phyloP scores from a whole-genome alignment of 2,113 vertebrate genomes.

The Hiodon tergisus region DNA sequence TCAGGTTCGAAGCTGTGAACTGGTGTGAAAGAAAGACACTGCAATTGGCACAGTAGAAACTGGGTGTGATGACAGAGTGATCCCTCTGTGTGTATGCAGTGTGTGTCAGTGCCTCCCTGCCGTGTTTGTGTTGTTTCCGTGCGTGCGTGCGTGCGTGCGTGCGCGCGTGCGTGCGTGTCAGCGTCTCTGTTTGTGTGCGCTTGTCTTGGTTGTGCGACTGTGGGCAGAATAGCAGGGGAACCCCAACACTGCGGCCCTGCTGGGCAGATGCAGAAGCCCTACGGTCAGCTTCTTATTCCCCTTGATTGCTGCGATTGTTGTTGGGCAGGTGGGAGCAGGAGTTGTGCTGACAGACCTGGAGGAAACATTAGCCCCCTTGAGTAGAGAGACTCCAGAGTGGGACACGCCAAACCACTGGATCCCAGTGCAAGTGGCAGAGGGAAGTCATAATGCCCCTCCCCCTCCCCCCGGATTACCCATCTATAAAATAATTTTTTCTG shows the following conservation, averaged over 20 bases:
- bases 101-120: neutral
- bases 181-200: neutral
- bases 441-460: too few species aligned
- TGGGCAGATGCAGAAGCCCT: neutral
- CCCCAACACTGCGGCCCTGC: neutral
- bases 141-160: neutral
- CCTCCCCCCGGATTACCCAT: too few species aligned
- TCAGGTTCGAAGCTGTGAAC: too few species aligned
- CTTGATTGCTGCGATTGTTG: neutral
- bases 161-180: neutral
- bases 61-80: neutral
- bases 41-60: neutral
- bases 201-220: neutral
- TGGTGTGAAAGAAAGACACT: neutral
- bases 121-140: neutral
- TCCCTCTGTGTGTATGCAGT: neutral
- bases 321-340: neutral
- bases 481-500: too few species aligned
- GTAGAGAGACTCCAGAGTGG: neutral
- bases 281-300: neutral
- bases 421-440: too few species aligned
- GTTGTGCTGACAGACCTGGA: neutral
- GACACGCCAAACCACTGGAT: too few species aligned
- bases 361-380: neutral
- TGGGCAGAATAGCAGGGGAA: neutral